Evolutionary conservation across 2,113 vertebrate genomes (phyloP).

Genomic region (Zapus hudsonius): DNA sequence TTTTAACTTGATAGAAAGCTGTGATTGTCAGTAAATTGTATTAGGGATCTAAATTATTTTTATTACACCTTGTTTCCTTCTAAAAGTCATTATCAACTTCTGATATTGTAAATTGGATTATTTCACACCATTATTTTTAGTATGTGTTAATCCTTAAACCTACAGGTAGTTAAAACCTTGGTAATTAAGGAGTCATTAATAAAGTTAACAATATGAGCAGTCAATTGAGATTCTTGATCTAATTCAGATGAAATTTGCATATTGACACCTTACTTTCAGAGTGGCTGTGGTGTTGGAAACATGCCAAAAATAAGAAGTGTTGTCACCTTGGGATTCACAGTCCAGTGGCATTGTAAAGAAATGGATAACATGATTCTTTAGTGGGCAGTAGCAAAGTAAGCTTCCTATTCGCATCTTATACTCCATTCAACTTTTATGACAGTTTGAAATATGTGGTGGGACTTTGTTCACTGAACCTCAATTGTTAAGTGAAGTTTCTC

Average conservation of each 20-base stretch:
- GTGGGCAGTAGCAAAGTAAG: neutral
- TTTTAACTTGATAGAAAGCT: constrained; percentile 82
- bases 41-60: constrained; percentile 80
- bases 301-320: constrained; percentile 67
- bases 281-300: constrained; percentile 72
- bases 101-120: constrained; percentile 83
- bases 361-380: neutral
- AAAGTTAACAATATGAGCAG: constrained; percentile 82
- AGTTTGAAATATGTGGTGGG: neutral
- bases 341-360: neutral
- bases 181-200: constrained; percentile 85
- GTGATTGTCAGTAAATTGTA: constrained; percentile 82
- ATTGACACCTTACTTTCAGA: constrained; percentile 77
- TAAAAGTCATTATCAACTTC: constrained; percentile 83
- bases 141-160: constrained; percentile 81
- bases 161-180: constrained; percentile 80
- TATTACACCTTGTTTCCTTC: constrained; percentile 79
- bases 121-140: constrained; percentile 85
- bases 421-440: neutral
- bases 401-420: neutral
- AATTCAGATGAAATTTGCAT: constrained; percentile 78
- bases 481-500: neutral
- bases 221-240: constrained; percentile 80
- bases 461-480: neutral
- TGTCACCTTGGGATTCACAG: neutral